phyloP scores from a whole-genome alignment of 2,888 invertebrate species.

The Zaprionus obscuricornis region DNA sequence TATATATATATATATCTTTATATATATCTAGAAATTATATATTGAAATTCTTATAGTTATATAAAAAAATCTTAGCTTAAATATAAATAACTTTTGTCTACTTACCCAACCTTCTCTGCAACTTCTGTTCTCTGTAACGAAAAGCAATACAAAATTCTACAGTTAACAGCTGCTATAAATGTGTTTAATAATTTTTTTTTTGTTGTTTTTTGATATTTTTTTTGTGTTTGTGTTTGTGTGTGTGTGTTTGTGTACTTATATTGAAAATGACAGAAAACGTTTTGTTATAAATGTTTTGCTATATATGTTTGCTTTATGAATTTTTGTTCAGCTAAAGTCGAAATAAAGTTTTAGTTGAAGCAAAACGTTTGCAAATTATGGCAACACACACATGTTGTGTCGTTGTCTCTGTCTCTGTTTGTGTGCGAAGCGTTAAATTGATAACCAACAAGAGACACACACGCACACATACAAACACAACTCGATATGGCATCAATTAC shows the following conservation, averaged over 20 bases:
- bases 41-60: no score
- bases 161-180: no score
- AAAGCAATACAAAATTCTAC: no score
- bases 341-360: constrained; percentile 16
- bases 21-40: no score
- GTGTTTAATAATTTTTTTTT: no score
- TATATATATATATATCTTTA: no score
- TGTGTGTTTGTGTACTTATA: constrained; percentile 1
- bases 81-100: no score
- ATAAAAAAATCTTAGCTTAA: no score
- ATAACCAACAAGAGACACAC: constrained; percentile 23
- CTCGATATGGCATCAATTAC: constrained; percentile 59
- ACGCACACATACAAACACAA: constrained; percentile 7
- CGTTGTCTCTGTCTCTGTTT: not conserved
- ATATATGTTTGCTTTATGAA: constrained; percentile 18
- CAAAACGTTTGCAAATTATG: constrained; percentile 49
- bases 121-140: no score
- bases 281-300: not conserved
- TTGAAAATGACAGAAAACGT: constrained; percentile 4
- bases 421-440: constrained; percentile 42
- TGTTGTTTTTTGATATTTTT: no score
- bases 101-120: no score
- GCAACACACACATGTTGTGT: constrained; percentile 36
- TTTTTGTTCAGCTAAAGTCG: constrained; percentile 17
- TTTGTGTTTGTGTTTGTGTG: not conserved